Evolutionary conservation across 2,797 vertebrate genomes (phyloP), one percentile per base, ranked within the genome.

Genomic region (Sus cebifrons): DNA sequence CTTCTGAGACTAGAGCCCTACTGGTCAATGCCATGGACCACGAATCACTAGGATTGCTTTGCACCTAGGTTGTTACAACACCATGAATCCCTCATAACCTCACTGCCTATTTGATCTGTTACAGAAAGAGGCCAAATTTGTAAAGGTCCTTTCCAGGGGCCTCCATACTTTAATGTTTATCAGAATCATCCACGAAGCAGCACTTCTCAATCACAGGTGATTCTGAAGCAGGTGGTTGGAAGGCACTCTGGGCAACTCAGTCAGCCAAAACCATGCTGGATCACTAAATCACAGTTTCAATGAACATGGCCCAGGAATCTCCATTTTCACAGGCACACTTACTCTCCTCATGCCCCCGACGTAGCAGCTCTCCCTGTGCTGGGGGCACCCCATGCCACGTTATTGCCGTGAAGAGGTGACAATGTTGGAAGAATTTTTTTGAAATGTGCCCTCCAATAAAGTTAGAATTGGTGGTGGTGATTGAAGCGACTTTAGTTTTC

Each of bases 181-280:
- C 40, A 58, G 67, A 6, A 40, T 87, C 65, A 60, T 25, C 27
- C 23, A 60, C 23, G 67, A 89, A 84, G 23, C 7, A 79, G n/a
- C 4, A 15, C 40, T 52, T 88, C 75, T 70, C 82, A 95, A 91
- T 27, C 6, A 49, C 68, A n/a, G 32, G 23, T 67, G 84, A 75
- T 54, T 91, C 81, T 54, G 68, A 95, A 89, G 75, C 79, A 83
- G 56, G 83, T 86, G 54, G 14, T 73, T 62, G 64, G 82, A 91
- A 87, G 52, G 40, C 67, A 52, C 60, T 58, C 32, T 32, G 23
- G 68, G 56, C 87, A 79, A 94, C n/a, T 73, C 93, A 70, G 52
- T 40, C 25, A 17, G 36, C 54, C 70, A 73, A 94, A 77, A 25
- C 18, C 62, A 6, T 15, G 49, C 44, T 49, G 17, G 62, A 23